Conservation (phyloP, 2,797 vertebrate genomes). For the Rhynchonycteris naso region DNA sequence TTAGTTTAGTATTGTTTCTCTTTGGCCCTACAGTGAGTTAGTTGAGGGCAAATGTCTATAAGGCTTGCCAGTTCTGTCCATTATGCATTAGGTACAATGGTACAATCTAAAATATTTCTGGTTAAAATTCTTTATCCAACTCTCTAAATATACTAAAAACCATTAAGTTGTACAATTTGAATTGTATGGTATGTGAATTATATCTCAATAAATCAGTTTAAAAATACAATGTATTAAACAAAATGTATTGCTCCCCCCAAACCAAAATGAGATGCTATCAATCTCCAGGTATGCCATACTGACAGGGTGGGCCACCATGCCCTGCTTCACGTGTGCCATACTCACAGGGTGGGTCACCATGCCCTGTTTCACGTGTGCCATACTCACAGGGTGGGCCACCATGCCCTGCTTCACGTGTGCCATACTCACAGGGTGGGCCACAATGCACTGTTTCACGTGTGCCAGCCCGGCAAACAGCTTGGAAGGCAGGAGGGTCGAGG, state of each 20-base stretch:
- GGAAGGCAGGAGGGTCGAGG: conserved; percentile 95
- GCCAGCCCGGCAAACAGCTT: conserved; percentile 91
- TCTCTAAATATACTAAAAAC: not conserved
- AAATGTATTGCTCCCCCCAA: not conserved
- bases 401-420: conserved; percentile 90
- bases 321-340: conserved; percentile 91
- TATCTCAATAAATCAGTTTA: not conserved
- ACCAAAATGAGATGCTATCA: not conserved
- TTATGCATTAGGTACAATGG: not conserved
- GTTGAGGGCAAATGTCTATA: not conserved
- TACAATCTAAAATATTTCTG: not conserved
- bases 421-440: conserved; percentile 95
- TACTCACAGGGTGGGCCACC: conserved; percentile 96
- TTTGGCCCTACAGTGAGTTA: not conserved
- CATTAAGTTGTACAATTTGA: not conserved
- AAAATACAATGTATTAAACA: not conserved
- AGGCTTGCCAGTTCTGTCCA: not conserved
- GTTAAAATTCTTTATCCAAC: not conserved
- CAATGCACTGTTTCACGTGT: conserved; percentile 92
- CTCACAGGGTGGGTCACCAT: conserved; percentile 96
- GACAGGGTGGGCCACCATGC: conserved; percentile 96
- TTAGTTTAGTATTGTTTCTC: not conserved
- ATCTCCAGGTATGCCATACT: conserved; percentile 77
- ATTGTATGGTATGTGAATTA: not conserved
- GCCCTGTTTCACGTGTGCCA: conserved; percentile 92